Percentiles rank a stretch among this genome's conserved stretches.
phyloP scores from a whole-genome alignment of 1,140 invertebrate species.

The Zaprionus capensis region DNA sequence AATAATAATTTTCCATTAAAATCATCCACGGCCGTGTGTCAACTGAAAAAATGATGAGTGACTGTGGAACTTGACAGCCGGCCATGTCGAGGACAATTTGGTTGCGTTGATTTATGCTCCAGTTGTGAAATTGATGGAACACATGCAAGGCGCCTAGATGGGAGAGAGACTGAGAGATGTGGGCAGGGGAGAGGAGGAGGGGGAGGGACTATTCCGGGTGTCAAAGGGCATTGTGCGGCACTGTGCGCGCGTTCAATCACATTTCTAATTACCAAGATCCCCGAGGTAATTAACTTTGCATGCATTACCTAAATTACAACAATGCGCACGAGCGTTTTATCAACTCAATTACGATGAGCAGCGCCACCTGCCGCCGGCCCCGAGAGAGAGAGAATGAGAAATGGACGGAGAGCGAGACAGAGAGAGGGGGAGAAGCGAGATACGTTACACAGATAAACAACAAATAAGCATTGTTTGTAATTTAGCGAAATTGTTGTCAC shows the following conservation, averaged over 20 bases:
- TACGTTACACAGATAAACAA: constrained; percentile 78
- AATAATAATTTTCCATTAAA: constrained; percentile 32
- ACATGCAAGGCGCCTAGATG: too few relatives aligned
- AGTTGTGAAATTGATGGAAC: constrained; percentile 8
- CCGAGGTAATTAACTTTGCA: constrained; percentile 81
- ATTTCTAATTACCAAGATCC: constrained; percentile 79
- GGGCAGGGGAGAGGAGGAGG: background rate
- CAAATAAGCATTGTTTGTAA: constrained; percentile 82
- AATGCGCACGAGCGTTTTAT: constrained; percentile 67
- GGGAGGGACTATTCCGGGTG: too few relatives aligned
- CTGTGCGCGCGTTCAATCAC: constrained; percentile 70
- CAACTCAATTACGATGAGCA: constrained; percentile 70
- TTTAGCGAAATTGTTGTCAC: constrained; percentile 65
- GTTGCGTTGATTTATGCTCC: constrained; percentile 50
- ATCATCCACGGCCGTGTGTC: constrained; percentile 13
- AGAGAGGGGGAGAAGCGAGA: constrained; percentile 14
- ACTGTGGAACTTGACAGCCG: constrained; percentile 25
- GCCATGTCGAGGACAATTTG: constrained; percentile 15
- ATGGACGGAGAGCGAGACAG: background rate
- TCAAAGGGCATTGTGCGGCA: constrained; percentile 23
- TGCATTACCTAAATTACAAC: constrained; percentile 79
- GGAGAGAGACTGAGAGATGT: background rate
- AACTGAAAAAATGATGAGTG: constrained; percentile 42
- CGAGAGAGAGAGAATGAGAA: constrained; percentile 24
- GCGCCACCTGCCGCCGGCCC: constrained; percentile 20